Evolutionary conservation across 2,113 vertebrate species (phyloP).

Genomic region (Aythya baeri): DNA sequence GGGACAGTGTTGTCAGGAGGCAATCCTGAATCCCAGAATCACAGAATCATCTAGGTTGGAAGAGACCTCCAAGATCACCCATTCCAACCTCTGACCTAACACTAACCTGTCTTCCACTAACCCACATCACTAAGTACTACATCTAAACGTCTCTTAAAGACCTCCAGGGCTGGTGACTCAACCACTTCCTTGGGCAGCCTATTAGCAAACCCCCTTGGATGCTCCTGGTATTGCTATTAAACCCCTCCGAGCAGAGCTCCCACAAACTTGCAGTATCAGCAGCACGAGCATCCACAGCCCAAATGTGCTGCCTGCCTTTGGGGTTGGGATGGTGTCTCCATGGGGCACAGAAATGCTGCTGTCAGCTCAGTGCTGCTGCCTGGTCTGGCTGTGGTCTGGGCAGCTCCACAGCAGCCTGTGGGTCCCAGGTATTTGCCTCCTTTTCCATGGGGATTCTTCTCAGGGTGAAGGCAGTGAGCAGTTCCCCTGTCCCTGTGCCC

Average conservation of each 20-base stretch:
- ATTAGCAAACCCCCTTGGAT: neutral
- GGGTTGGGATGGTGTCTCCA: accelerated
- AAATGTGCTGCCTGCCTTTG: neutral
- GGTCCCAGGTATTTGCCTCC: neutral
- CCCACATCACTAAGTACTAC: too few relatives aligned
- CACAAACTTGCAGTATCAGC: accelerated
- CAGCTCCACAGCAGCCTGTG: neutral
- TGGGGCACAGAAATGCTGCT: neutral
- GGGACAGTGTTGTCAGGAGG: neutral
- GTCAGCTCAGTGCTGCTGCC: neutral
- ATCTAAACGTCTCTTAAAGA: too few relatives aligned
- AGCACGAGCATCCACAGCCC: accelerated
- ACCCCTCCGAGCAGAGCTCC: neutral
- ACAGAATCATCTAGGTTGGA: too few relatives aligned
- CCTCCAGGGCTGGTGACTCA: too few relatives aligned
- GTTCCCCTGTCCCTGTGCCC: neutral
- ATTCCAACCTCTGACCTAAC: too few relatives aligned
- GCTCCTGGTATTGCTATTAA: neutral
- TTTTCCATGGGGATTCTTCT: accelerated
- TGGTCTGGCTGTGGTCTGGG: neutral
- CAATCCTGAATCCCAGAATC: neutral
- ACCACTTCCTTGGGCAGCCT: too few relatives aligned
- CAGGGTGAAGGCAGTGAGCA: neutral
- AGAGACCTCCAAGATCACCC: too few relatives aligned
- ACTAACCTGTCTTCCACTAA: too few relatives aligned